A percentile compares a stretch with the other conserved stretches of the same genome.
These are phyloP conservation scores for Bombus affinis DNA, from an alignment of 1,140 invertebrate species.

Conservation along the genomic window DNA sequence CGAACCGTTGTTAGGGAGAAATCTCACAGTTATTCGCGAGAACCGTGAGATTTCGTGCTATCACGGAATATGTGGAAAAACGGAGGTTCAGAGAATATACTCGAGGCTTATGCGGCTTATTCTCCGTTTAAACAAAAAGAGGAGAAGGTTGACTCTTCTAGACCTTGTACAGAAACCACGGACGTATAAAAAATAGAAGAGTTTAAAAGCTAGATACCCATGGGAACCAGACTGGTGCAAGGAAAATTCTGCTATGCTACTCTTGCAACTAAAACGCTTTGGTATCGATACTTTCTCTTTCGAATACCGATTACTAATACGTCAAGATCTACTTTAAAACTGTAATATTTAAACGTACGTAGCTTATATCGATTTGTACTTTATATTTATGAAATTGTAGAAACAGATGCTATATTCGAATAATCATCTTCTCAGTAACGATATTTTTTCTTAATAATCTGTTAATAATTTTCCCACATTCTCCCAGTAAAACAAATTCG, in stretches of 20 bases:
- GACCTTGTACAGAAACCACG: conserved; percentile 29
- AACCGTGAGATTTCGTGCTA: neutral
- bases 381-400: too few species aligned
- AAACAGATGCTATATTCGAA: too few species aligned
- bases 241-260: conserved; percentile 22
- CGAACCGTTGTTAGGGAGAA: neutral
- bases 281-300: conserved; percentile 6
- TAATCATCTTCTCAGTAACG: too few species aligned
- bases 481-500: too few species aligned
- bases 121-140: conserved; percentile 5
- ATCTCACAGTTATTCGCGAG: neutral
- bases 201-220: conserved; percentile 52
- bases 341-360: neutral
- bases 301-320: neutral
- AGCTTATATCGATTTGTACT: too few species aligned
- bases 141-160: conserved; percentile 24
- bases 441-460: too few species aligned
- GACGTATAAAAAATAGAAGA: conserved; percentile 53
- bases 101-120: conserved; percentile 41
- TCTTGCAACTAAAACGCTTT: conserved; percentile 38
- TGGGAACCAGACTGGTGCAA: conserved; percentile 25
- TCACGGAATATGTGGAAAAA: conserved; percentile 10
- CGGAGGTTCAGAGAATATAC: conserved; percentile 31
- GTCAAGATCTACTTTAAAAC: neutral
- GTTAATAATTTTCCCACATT: too few species aligned